Evolutionary conservation across 2,113 vertebrate genomes (phyloP), one percentile per base, ranked within the genome.

Genomic region (Nanorana parkeri): DNA sequence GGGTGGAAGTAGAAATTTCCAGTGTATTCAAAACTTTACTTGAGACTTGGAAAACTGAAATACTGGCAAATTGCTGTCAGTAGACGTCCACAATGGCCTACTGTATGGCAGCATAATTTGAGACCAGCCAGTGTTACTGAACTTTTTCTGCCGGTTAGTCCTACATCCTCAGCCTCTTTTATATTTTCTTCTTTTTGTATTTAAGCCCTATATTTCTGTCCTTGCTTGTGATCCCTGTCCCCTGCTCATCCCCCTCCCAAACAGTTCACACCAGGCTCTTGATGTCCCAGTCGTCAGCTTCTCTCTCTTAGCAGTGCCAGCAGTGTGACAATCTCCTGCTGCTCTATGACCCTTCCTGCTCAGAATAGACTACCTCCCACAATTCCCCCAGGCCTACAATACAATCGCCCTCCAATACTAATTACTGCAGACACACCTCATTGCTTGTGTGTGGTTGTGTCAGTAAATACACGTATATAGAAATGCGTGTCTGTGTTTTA

Each of bases 261-360:
- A 47, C 65, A 69, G 74, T 78, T 78, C 75, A 64, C 75, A 51
- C 69, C 66, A 78, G 72, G 65, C 66, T 71, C 82, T 78, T 73
- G 68, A 78, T 78, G 82, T 84, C 82, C 73, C 60, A 69, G 55
- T 78, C 56, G 24, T 78, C 75, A 71, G 65, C 63, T 64, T 60
- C 47, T 75, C 66, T 65, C 75, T 67, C 67, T 24, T 74, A 36
- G 60, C 74, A 64, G 60, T 78, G 73, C 82, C 82, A 77, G 81
- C 73, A 68, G 72, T 83, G 71, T 75, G 73, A 76, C 73, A 83
- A 78, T 72, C 82, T 83, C 82, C 76, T 83, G 80, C 71, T 83
- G 80, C 80, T 83, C 80, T 76, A 75, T 83, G 80, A 83, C 80
- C 80, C 80, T 67, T 67, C 80, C 41, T 68, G 72, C 80, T 83